phyloP scores from a whole-genome alignment of 2,888 invertebrate genomes.

The Amphipoea lucens region DNA sequence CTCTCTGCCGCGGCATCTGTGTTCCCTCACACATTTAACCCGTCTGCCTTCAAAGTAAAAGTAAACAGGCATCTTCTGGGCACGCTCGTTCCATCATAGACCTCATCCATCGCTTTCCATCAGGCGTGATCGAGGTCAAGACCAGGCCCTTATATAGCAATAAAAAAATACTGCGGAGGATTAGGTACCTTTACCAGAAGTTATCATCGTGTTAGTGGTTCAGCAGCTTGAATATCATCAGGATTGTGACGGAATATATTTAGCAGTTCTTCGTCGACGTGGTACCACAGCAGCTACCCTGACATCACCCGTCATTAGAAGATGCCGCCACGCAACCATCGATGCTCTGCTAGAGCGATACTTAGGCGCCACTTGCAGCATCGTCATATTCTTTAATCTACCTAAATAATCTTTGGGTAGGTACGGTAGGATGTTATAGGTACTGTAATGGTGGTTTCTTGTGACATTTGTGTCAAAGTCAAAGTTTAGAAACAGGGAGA shows the following conservation, averaged over 20 bases:
- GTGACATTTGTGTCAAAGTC: neutral
- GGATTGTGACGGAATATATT: no score
- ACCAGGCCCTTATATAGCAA: no score
- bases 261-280: neutral
- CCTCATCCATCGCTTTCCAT: no score
- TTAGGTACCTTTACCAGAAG: neutral
- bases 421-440: neutral
- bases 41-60: no score
- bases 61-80: no score
- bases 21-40: no score
- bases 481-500: neutral
- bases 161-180: no score
- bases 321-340: neutral
- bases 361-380: no score
- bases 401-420: neutral
- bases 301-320: neutral
- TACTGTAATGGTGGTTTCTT: neutral
- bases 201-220: neutral
- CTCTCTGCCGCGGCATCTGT: no score
- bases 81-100: no score
- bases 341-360: no score
- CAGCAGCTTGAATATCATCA: neutral
- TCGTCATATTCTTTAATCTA: neutral
- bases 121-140: no score
- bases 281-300: neutral